A percentile compares a stretch with the other conserved stretches of the same genome.
These are phyloP conservation scores for Acrocephalus arundinaceus DNA, from an alignment of 2,113 vertebrate species.

Conservation along the genomic window DNA sequence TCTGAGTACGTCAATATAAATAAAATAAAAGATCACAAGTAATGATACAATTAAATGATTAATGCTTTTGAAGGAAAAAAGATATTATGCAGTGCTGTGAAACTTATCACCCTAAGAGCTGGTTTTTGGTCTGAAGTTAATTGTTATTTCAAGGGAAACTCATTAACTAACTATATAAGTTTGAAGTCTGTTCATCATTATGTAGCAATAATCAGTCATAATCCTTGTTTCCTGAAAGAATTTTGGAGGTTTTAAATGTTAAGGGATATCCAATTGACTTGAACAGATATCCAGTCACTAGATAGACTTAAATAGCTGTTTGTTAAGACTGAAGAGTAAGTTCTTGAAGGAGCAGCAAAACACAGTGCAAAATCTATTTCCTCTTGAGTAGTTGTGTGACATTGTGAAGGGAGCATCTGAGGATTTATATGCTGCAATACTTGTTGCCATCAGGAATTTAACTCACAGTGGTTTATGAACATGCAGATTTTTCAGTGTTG, in stretches of 20 bases:
- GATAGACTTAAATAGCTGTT: neutral
- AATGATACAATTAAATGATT: neutral
- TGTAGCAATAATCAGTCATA: neutral
- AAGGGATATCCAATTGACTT: neutral
- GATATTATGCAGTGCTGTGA: neutral
- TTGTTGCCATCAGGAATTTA: neutral
- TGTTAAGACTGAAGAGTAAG: neutral
- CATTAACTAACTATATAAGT: neutral
- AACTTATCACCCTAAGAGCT: neutral
- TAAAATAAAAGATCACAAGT: neutral
- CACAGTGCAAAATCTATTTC: neutral
- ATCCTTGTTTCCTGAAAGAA: neutral
- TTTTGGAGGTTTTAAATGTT: neutral
- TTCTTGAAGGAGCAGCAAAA: neutral
- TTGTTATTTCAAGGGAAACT: neutral
- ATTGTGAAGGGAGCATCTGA: neutral
- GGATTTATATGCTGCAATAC: neutral
- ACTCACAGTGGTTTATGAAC: neutral
- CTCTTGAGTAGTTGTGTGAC: neutral
- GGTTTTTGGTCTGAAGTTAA: neutral
- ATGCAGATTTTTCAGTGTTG: neutral
- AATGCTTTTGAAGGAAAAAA: neutral
- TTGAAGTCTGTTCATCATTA: neutral
- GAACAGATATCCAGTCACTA: neutral
- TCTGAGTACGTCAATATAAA: neutral